Conservation (phyloP, 2,113 vertebrate species). For the Pterocles burchelli region DNA sequence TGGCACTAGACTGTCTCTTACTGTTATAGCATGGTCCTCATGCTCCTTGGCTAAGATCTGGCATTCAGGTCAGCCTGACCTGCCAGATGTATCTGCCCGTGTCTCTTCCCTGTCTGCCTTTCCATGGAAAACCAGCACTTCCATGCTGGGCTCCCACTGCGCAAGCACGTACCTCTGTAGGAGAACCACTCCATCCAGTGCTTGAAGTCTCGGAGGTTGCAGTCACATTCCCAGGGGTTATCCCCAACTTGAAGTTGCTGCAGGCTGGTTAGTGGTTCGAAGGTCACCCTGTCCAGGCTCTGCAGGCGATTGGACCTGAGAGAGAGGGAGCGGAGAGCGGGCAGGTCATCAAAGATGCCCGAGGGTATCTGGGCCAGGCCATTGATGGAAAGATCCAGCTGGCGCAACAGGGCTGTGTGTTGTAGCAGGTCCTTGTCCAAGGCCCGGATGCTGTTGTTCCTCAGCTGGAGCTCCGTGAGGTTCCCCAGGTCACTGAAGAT, state of each 20-base stretch:
- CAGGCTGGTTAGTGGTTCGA: slow-evolving; percentile 90
- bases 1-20: background rate
- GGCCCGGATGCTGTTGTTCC: slow-evolving; percentile 93
- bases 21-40: background rate
- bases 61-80: background rate
- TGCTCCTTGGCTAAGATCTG: background rate
- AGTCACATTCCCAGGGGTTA: slow-evolving; percentile 98
- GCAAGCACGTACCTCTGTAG: slow-evolving; percentile 85
- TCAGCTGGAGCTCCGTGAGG: slow-evolving; percentile 88
- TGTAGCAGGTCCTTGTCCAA: slow-evolving; percentile 91
- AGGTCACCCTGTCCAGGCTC: slow-evolving; percentile 91
- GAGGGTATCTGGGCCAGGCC: slow-evolving; percentile 88
- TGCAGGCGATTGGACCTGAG: slow-evolving; percentile 92
- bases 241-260: slow-evolving; percentile 92
- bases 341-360: slow-evolving; percentile 88
- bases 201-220: slow-evolving; percentile 95
- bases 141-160: accelerated
- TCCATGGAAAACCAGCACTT: background rate
- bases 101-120: background rate
- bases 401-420: slow-evolving; percentile 81
- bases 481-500: slow-evolving; percentile 90
- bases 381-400: slow-evolving; percentile 92
- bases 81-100: background rate
- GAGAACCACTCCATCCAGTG: slow-evolving; percentile 99
- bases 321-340: slow-evolving; percentile 88